Evolutionary conservation across 2,113 vertebrate species (phyloP).

Genomic region (Macquaria ambigua): DNA sequence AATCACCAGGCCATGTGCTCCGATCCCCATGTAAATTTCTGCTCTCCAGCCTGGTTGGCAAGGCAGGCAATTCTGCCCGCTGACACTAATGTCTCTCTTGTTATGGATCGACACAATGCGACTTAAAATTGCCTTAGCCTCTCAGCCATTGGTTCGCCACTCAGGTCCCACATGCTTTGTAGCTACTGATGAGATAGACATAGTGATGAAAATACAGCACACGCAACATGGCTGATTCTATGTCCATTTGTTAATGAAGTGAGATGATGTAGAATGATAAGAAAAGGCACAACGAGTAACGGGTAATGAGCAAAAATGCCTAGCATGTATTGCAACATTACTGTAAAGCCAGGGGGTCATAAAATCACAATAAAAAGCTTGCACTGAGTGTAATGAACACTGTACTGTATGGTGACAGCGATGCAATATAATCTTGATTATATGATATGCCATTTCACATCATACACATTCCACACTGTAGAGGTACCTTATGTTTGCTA

Average conservation of each 20-base stretch:
- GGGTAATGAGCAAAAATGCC: neutral
- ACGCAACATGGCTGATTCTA: neutral
- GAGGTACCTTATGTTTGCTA: neutral
- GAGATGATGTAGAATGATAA: neutral
- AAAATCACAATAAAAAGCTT: neutral
- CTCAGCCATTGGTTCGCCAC: slow-evolving; percentile 16
- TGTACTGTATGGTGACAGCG: neutral
- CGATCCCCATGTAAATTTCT: slow-evolving; percentile 61
- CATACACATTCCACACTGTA: neutral
- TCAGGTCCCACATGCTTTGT: slow-evolving; percentile 1
- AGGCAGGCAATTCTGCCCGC: slow-evolving; percentile 48
- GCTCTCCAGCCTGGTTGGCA: slow-evolving; percentile 49
- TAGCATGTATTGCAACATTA: neutral
- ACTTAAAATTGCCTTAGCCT: slow-evolving; percentile 49
- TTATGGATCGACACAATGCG: slow-evolving; percentile 55
- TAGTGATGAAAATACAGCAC: slow-evolving; percentile 5
- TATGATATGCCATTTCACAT: neutral
- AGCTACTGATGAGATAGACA: slow-evolving; percentile 5
- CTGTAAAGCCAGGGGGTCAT: neutral
- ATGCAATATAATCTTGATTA: neutral
- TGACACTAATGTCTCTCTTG: slow-evolving; percentile 64
- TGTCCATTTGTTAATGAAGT: neutral
- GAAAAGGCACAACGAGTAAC: too few species aligned
- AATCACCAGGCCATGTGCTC: slow-evolving; percentile 61
- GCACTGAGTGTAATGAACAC: neutral